Base-by-base conservation (phyloP, 2,113 vertebrate genomes). In the Trinectes maculatus region DNA sequence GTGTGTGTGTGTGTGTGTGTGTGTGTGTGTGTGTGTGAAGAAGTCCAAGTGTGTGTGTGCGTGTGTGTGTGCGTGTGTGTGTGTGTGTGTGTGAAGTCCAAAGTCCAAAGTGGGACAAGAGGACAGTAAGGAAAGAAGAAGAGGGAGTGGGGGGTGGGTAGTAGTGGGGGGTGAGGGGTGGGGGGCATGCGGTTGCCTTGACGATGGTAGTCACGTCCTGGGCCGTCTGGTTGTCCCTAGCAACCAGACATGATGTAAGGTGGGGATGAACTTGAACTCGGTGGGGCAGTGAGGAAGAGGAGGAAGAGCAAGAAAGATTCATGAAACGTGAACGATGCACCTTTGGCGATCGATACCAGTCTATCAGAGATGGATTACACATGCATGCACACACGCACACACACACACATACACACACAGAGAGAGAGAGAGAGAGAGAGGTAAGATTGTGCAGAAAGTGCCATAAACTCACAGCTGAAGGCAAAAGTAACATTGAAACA, bases 181-280 rank as follows among this genome's bases (percentile, higher is more conserved):
- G 90, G 85, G 79, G 91, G 90, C 85, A 91, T 74, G 72, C 18
- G 46, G 80, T 69, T 67, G 83, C 91, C 93, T 96, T 96, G 94
- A 91, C 93, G 91, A 98, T 97, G 95, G 94, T 88, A 95, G 96
- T 98, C 96, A 97, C 96, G 96, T 98, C 95, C 95, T 89, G 85
- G 93, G 93, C 93, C 95, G 95, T 98, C 96, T 97, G 94, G 96
- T 98, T 93, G 96, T 94, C 94, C 80, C 3, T 87, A 91, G 95
- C 96, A 97, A 98, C 97, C 92, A 97, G 96, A 98, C 97, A 96
- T 97, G 95, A 96, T 97, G 95, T 97, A 96, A 97, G 95, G 93
- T 91, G 89, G 90, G 92, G 92, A 95, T 96, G 95, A 97, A 98
- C 94, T 96, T 96, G 95, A 98, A 99, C 96, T 97, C 93, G 93